These are phyloP conservation scores for Vandiemenella viatica DNA, from an alignment of 2,888 invertebrate genomes.

Conservation along the genomic window DNA sequence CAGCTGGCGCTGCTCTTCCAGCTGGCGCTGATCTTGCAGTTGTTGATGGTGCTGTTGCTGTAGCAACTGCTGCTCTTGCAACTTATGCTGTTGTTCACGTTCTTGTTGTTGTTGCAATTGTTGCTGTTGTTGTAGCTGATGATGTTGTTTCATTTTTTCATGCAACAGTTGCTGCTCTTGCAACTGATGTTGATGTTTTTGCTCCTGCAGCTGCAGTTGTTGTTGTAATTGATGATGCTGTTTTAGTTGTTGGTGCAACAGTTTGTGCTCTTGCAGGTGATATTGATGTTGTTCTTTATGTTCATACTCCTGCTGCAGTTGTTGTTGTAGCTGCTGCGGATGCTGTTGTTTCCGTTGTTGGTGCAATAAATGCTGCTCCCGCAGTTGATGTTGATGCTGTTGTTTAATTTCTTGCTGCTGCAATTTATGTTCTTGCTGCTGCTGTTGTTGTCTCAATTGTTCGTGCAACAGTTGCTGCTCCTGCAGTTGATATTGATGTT, in stretches of 20 bases:
- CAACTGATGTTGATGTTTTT: slow-evolving; percentile 14
- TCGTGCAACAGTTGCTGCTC: neutral
- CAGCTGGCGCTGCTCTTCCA: too few relatives aligned
- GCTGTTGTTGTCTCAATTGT: neutral
- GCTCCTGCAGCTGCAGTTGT: slow-evolving; percentile 14
- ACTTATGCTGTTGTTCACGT: neutral
- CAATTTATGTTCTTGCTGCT: neutral
- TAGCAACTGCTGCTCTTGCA: neutral
- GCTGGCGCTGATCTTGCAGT: neutral
- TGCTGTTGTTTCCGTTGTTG: slow-evolving; percentile 2
- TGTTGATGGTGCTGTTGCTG: neutral
- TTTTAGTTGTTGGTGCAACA: slow-evolving; percentile 1
- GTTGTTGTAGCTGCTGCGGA: slow-evolving; percentile 1
- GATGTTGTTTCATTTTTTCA: slow-evolving; percentile 7
- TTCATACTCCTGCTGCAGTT: neutral
- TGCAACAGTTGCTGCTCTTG: slow-evolving; percentile 14
- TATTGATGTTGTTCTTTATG: neutral
- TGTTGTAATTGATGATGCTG: slow-evolving; percentile 7
- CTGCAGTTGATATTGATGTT: neutral
- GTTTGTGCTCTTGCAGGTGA: slow-evolving; percentile 1
- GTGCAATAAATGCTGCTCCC: slow-evolving; percentile 2
- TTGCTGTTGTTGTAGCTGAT: slow-evolving; percentile 14
- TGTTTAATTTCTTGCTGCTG: slow-evolving; percentile 3
- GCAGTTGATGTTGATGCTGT: slow-evolving; percentile 4
- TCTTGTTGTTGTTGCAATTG: slow-evolving; percentile 4